These are phyloP conservation scores for Willowsia nigromaculata DNA, from an alignment of 2,888 invertebrate species.

Conservation along the genomic window DNA sequence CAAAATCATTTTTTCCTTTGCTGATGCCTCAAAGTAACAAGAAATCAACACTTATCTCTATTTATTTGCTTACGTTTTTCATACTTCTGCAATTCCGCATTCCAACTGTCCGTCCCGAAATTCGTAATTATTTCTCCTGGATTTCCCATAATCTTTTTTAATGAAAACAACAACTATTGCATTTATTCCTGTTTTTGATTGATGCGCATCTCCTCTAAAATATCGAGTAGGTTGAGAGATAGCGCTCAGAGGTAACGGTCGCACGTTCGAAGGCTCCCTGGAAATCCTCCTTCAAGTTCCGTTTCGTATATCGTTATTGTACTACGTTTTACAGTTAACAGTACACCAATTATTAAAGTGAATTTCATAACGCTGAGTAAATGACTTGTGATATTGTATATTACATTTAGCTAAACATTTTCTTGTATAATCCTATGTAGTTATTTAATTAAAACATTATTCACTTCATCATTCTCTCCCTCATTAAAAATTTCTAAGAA, in stretches of 20 bases:
- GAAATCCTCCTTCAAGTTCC: background rate
- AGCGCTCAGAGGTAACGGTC: background rate
- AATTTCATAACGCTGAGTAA: background rate
- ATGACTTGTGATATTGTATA: background rate
- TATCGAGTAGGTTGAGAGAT: background rate
- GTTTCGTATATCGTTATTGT: slow-evolving; percentile 42
- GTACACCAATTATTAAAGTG: background rate
- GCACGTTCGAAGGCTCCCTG: background rate
- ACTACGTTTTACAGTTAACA: slow-evolving; percentile 24
- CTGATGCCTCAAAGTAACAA: background rate
- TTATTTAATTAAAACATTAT: background rate
- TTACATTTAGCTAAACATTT: background rate
- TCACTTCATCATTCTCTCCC: background rate
- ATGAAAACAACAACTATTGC: background rate
- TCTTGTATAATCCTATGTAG: background rate
- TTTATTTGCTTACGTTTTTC: background rate
- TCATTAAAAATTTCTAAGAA: background rate
- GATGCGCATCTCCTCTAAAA: background rate
- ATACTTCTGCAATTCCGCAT: background rate
- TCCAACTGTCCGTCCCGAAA: background rate
- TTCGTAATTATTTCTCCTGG: background rate
- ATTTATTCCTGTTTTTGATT: background rate
- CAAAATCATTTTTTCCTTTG: background rate
- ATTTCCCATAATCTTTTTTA: background rate
- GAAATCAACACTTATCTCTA: background rate